These are phyloP conservation scores for Cantharis rufa DNA, from an alignment of 2,888 invertebrate genomes.

Conservation along the genomic window DNA sequence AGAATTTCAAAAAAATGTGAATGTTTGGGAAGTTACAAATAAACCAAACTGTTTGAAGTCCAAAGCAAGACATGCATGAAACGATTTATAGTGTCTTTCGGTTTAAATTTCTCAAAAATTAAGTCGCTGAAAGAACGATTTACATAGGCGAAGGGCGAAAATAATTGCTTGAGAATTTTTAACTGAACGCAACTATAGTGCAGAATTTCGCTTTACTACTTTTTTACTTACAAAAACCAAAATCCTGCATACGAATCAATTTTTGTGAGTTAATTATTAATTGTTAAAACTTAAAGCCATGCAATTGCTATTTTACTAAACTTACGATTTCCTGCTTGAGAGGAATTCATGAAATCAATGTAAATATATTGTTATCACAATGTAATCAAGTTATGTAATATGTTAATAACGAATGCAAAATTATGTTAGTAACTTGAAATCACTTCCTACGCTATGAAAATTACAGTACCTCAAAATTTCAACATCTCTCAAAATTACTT, in stretches of 20 bases:
- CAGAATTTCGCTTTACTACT: not conserved
- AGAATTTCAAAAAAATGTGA: constrained; percentile 30
- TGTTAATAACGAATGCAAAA: not conserved
- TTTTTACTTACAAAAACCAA: not conserved
- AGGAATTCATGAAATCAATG: constrained; percentile 57
- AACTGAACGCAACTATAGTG: not conserved
- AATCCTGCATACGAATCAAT: not conserved
- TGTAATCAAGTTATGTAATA: constrained; percentile 5
- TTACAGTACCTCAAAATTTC: constrained; percentile 3
- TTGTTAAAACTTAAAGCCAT: constrained; percentile 16
- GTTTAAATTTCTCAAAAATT: no score
- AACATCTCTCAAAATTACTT: not conserved
- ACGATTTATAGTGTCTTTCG: not conserved
- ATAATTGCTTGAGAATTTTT: no score
- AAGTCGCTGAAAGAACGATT: no score
- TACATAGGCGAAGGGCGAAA: no score
- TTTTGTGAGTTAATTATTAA: not conserved
- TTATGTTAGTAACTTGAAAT: not conserved
- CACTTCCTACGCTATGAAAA: constrained; percentile 10
- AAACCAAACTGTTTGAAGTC: not conserved
- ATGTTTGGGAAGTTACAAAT: not conserved
- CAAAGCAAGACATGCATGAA: not conserved
- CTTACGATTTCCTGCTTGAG: constrained; percentile 79
- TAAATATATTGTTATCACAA: constrained; percentile 22
- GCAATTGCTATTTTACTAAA: constrained; percentile 43